phyloP scores from a whole-genome alignment of 2,113 vertebrate genomes.

The Callospermophilus lateralis region DNA sequence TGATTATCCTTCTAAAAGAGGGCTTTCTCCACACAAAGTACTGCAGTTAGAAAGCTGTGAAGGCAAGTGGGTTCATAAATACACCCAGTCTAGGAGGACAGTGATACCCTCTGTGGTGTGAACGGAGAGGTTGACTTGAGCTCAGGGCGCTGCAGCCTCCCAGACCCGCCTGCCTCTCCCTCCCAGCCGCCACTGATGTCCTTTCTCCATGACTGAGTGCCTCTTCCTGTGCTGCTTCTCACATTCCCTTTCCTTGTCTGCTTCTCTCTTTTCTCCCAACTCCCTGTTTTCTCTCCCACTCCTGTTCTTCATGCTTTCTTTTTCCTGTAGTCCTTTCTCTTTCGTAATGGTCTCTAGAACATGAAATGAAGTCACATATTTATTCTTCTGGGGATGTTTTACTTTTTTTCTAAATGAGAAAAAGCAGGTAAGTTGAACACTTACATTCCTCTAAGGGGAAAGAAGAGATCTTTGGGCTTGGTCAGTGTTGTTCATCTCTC shows the following conservation, averaged over 20 bases:
- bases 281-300: background rate
- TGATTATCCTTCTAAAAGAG: background rate
- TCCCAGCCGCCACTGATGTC: rapidly evolving
- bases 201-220: background rate
- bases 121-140: background rate
- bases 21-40: background rate
- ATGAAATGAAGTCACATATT: background rate
- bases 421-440: slow-evolving; percentile 27
- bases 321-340: background rate
- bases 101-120: rapidly evolving
- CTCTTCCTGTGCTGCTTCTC: background rate
- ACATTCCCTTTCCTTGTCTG: too few species aligned
- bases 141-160: background rate
- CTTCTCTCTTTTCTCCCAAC: background rate
- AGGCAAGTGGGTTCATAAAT: background rate
- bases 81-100: background rate
- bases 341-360: background rate
- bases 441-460: slow-evolving; percentile 24
- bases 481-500: background rate
- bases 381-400: background rate
- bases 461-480: background rate
- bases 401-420: slow-evolving; percentile 6
- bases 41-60: background rate
- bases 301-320: background rate
- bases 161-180: background rate